These are phyloP conservation scores for Pampusana beccarii DNA, from an alignment of 2,113 vertebrate species.

Conservation along the genomic window DNA sequence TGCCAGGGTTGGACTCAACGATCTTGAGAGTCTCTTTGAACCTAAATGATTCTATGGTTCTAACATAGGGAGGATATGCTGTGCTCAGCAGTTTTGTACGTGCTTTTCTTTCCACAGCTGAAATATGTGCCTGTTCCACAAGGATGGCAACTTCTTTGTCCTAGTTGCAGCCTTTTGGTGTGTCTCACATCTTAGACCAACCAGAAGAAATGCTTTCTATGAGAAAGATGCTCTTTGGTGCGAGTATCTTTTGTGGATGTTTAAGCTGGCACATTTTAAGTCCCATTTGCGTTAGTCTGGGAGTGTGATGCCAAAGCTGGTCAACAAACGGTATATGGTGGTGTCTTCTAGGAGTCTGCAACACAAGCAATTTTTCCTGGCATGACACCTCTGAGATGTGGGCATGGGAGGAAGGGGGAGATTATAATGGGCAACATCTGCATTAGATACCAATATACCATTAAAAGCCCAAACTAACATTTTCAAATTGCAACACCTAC, in stretches of 20 bases:
- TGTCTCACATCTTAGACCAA: background rate
- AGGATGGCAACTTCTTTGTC: background rate
- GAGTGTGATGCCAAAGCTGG: background rate
- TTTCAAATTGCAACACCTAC: background rate
- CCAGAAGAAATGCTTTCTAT: background rate
- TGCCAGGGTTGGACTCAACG: too few relatives aligned
- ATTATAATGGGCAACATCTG: background rate
- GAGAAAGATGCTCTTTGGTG: background rate
- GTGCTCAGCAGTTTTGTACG: background rate
- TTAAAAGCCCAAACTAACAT: background rate
- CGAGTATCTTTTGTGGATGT: background rate
- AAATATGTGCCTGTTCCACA: rapidly evolving
- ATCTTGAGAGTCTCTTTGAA: too few relatives aligned
- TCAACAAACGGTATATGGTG: background rate
- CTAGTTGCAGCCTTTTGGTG: background rate
- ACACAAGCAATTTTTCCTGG: background rate
- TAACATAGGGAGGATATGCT: background rate
- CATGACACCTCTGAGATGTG: background rate
- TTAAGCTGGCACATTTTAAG: background rate
- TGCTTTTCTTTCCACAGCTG: background rate
- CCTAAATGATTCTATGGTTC: too few relatives aligned
- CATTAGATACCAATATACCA: rapidly evolving
- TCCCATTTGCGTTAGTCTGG: background rate
- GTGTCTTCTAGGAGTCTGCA: background rate
- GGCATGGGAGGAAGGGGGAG: background rate